Conservation (phyloP, 2,888 invertebrate species). For the Euzophera pinguis region DNA sequence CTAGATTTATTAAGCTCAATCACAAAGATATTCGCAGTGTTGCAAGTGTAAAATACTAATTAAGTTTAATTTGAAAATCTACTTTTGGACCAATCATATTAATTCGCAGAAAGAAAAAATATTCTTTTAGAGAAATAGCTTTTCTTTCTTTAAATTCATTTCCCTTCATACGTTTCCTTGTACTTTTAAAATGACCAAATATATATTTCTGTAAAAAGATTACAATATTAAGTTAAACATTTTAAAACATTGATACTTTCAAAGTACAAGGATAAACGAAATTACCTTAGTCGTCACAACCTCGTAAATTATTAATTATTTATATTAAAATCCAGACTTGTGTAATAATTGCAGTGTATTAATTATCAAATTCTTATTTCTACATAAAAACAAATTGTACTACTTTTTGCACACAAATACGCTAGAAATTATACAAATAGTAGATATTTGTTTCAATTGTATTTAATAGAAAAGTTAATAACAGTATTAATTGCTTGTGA, state of each 20-base stretch:
- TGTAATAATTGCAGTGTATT: constrained; percentile 2
- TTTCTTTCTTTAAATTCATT: constrained; percentile 1
- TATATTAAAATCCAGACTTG: background rate
- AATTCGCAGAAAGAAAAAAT: constrained; percentile 4
- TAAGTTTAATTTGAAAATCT: constrained; percentile 22
- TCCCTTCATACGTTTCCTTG: background rate
- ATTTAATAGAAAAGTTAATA: background rate
- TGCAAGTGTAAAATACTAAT: constrained; percentile 36
- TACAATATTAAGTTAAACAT: background rate
- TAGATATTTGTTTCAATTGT: background rate
- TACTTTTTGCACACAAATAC: background rate
- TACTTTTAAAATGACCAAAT: background rate
- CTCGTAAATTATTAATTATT: background rate
- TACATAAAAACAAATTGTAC: constrained; percentile 7
- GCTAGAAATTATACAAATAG: background rate
- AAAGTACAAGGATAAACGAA: background rate
- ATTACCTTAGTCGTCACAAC: background rate
- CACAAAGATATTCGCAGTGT: constrained; percentile 44
- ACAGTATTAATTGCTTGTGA: too few species aligned
- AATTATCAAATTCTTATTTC: background rate
- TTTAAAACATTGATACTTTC: background rate
- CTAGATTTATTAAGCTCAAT: constrained; percentile 55
- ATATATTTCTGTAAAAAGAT: background rate
- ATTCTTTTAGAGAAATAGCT: background rate
- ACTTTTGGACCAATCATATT: constrained; percentile 1